Conservation (phyloP, 2,113 vertebrate genomes). For the Laticauda colubrina region DNA sequence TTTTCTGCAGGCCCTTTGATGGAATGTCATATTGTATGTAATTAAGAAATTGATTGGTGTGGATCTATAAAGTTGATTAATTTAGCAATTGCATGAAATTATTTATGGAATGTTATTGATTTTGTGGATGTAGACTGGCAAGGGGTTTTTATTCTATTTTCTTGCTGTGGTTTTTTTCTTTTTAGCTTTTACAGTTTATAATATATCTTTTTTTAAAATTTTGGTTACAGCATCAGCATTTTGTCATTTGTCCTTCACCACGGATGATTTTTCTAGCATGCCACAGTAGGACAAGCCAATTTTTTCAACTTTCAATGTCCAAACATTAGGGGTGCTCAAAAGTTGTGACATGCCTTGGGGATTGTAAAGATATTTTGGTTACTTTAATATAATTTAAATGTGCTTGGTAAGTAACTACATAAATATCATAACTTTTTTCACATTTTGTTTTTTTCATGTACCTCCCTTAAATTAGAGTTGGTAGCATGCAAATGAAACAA, state of each 20-base stretch:
- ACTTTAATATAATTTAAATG: no score
- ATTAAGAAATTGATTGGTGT: not conserved
- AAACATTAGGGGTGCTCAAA: no score
- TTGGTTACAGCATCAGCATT: not conserved
- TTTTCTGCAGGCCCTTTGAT: not conserved
- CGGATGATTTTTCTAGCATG: not conserved
- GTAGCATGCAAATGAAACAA: not conserved
- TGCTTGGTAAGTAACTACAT: no score
- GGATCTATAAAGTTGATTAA: not conserved
- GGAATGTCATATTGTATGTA: not conserved
- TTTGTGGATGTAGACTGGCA: not conserved
- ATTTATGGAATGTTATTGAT: not conserved
- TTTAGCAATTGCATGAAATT: not conserved
- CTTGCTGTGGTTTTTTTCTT: not conserved
- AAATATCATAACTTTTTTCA: no score
- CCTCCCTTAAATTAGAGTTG: not conserved
- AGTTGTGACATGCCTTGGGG: no score
- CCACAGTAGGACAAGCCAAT: not conserved
- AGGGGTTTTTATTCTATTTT: not conserved
- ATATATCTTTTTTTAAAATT: not conserved
- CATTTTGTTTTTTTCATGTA: no score
- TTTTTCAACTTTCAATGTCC: no score
- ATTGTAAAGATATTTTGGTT: no score
- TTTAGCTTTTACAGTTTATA: not conserved
- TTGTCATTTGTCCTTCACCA: not conserved